phyloP scores from a whole-genome alignment of 2,113 vertebrate species.

The Rhadina sibilatrix region DNA sequence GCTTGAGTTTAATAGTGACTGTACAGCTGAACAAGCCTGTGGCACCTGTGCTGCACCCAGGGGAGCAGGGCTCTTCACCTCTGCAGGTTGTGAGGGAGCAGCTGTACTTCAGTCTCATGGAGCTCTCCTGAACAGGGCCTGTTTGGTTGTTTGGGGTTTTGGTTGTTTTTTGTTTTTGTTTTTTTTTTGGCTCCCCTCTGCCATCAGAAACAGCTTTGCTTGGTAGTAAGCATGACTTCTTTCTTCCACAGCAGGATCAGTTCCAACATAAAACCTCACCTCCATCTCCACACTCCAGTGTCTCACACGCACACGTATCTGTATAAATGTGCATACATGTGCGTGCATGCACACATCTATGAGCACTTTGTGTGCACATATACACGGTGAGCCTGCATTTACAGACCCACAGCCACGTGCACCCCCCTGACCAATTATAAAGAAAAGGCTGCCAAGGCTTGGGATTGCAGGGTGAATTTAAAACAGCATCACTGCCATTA shows the following conservation, averaged over 20 bases:
- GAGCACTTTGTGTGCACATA: background rate
- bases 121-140: background rate
- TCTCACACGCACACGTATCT: background rate
- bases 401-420: background rate
- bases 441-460: background rate
- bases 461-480: background rate
- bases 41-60: background rate
- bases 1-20: background rate
- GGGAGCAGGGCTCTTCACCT: rapidly evolving
- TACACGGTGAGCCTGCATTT: background rate
- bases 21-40: background rate
- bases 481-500: background rate
- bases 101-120: background rate
- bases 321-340: rapidly evolving
- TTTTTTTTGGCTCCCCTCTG: background rate
- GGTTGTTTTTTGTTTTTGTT: no score
- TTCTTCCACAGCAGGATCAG: background rate
- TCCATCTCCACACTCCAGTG: background rate
- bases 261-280: background rate
- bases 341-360: rapidly evolving
- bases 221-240: background rate
- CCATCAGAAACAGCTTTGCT: background rate
- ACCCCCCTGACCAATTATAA: background rate
- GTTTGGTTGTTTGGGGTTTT: background rate
- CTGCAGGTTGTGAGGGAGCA: background rate